phyloP scores from a whole-genome alignment of 2,113 vertebrate genomes.

The Lagopus leucura region DNA sequence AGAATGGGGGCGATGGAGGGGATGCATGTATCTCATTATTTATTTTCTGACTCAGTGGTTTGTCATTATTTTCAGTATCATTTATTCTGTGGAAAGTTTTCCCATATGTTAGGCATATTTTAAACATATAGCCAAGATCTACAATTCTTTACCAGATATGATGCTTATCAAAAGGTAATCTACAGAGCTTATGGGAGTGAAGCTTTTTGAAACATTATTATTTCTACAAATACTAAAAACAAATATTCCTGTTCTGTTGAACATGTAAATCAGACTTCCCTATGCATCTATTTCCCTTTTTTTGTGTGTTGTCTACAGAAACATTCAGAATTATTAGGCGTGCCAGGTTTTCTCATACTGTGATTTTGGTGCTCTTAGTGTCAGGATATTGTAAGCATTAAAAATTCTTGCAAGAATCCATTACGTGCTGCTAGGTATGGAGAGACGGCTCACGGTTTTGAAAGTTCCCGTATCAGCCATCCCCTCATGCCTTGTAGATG shows the following conservation, averaged over 20 bases:
- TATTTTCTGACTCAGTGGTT: conserved; percentile 66
- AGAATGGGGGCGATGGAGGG: background rate
- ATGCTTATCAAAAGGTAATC: conserved; percentile 1
- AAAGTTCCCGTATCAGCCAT: background rate
- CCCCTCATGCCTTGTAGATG: background rate
- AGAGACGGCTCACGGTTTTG: background rate
- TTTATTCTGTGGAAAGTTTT: conserved; percentile 59
- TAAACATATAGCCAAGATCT: conserved; percentile 28
- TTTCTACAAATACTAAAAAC: background rate
- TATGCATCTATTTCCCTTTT: background rate
- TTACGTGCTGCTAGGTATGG: background rate
- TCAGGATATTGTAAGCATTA: background rate
- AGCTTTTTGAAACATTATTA: background rate
- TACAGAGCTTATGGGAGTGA: background rate
- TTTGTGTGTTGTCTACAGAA: background rate
- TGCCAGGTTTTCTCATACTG: background rate
- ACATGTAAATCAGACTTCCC: background rate
- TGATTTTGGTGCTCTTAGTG: background rate
- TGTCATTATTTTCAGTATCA: conserved; percentile 64
- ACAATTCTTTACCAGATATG: conserved; percentile 13
- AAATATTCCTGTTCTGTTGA: background rate
- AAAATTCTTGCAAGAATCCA: background rate
- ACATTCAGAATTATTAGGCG: background rate
- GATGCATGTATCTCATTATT: conserved; percentile 36
- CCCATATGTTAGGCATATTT: conserved; percentile 46